Evolutionary conservation across 1,140 invertebrate genomes (phyloP).

Genomic region (Panagrolaimus sp.): DNA sequence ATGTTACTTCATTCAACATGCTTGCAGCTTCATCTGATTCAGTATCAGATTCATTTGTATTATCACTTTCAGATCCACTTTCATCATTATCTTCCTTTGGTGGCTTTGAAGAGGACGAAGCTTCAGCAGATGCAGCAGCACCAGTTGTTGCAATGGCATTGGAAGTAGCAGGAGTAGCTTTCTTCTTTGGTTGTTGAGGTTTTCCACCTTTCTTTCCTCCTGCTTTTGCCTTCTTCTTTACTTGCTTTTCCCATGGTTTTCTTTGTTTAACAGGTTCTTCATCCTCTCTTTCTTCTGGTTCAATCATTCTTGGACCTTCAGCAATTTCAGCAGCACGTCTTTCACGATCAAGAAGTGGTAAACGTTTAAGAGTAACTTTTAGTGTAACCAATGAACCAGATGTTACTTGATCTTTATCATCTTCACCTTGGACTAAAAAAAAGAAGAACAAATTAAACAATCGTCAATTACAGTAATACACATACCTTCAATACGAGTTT

Average conservation of each 20-base stretch:
- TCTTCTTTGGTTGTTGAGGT: conserved; percentile 25
- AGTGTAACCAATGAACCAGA: conserved; percentile 95
- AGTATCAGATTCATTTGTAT: conserved; percentile 2
- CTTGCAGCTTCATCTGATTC: not conserved
- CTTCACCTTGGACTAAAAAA: conserved; percentile 81
- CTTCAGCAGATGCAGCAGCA: too few species aligned
- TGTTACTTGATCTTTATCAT: conserved; percentile 87
- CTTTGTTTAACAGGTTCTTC: conserved; percentile 63
- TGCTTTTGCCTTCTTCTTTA: conserved; percentile 59
- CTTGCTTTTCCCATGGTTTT: conserved; percentile 43
- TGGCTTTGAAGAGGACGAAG: not conserved
- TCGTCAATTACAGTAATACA: too few species aligned
- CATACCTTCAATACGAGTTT: too few species aligned
- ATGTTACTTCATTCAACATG: conserved; percentile 9
- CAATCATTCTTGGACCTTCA: conserved; percentile 28
- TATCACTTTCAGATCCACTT: conserved; percentile 11
- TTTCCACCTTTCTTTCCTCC: conserved; percentile 23
- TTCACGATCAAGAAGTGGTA: conserved; percentile 44
- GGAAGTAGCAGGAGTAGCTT: not conserved
- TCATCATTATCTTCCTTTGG: conserved; percentile 5
- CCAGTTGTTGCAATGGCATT: too few species aligned
- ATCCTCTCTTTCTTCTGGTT: conserved; percentile 60
- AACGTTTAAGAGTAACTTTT: conserved; percentile 76
- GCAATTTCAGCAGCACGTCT: conserved; percentile 34
- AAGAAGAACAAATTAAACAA: conserved; percentile 60